A percentile compares a stretch with the other conserved stretches of the same genome.
phyloP scores from a whole-genome alignment of 2,888 invertebrate species.

The Dichetophora obliterata region DNA sequence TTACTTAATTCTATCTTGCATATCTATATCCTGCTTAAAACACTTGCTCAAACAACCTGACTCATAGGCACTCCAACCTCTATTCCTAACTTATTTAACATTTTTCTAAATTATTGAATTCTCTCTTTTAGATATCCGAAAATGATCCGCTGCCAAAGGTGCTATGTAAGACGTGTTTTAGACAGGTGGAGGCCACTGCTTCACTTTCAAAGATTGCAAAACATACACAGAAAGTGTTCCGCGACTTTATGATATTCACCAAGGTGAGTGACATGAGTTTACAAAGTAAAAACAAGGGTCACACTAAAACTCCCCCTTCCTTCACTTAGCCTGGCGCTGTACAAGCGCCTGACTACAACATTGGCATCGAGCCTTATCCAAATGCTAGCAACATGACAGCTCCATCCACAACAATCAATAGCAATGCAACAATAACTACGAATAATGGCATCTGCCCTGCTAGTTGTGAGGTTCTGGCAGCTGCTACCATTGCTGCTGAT shows the following conservation, averaged over 20 bases:
- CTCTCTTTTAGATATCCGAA: conserved; percentile 57
- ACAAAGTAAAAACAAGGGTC: neutral
- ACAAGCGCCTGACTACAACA: conserved; percentile 18
- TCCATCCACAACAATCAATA: neutral
- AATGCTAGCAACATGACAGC: neutral
- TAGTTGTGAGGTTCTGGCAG: conserved; percentile 27
- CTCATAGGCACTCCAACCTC: neutral
- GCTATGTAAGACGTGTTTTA: conserved; percentile 64
- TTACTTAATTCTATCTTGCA: no score
- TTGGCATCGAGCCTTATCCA: conserved; percentile 24
- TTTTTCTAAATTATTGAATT: neutral
- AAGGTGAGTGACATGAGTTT: conserved; percentile 51
- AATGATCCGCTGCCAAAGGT: conserved; percentile 65
- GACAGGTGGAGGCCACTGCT: conserved; percentile 66
- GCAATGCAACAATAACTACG: conserved; percentile 13
- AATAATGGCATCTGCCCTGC: neutral
- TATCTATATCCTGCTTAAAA: no score
- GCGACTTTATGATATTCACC: conserved; percentile 60
- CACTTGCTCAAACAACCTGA: neutral
- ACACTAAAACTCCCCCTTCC: neutral
- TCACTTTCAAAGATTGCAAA: conserved; percentile 65
- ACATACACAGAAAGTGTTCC: conserved; percentile 64
- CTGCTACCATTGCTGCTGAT: neutral
- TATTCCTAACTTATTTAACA: neutral
- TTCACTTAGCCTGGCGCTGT: neutral